Evolutionary conservation across 2,797 vertebrate genomes (phyloP), one percentile per base, ranked within the genome.

Genomic region (Poecilia picta): DNA sequence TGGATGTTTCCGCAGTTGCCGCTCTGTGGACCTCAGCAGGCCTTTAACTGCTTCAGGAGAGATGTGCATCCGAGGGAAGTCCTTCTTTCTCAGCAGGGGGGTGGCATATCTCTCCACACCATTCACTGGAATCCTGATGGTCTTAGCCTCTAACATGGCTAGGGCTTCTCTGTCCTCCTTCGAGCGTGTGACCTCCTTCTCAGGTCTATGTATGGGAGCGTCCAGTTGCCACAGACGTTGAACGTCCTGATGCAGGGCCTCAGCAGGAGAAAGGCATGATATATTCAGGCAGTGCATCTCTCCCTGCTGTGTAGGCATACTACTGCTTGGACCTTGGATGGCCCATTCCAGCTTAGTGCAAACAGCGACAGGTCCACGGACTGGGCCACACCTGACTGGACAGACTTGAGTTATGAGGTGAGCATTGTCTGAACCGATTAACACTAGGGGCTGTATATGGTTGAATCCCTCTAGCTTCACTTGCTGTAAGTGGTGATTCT

Each of bases 131-230:
- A 51, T 8, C 6, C 46, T 51, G 47, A 51, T 36, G 1, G 47
- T 73, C 31, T 73, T 51, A 4, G 47, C 47, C 5, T 51, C 72
- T 51, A 73, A 25, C 72, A 73, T 51, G 10, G 47, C 47, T 36
- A 73, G 36, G 72, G 72, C 72, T 7, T 72, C 45, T 72, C 16
- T 49, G 71, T 49, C 71, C 71, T 72, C 71, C 71, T 47, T 49
- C 3, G 15, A 72, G 46, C 15, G 15, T 72, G n/a, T 51, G 18
- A 73, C 72, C 4, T 73, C 72, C 72, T 53, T 73, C 46, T 5
- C 31, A 2, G 31, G 18, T 36, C 47, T 11, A 31, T 72, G 41
- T 13, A 72, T 6, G n/a, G 43, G 43, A 71, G 70, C 6, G 6
- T 72, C 70, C 7, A 72, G 70, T 46, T 72, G 70, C 70, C 41